Base-by-base conservation (phyloP, 2,888 invertebrate species). In the Bombyx huttoni region DNA sequence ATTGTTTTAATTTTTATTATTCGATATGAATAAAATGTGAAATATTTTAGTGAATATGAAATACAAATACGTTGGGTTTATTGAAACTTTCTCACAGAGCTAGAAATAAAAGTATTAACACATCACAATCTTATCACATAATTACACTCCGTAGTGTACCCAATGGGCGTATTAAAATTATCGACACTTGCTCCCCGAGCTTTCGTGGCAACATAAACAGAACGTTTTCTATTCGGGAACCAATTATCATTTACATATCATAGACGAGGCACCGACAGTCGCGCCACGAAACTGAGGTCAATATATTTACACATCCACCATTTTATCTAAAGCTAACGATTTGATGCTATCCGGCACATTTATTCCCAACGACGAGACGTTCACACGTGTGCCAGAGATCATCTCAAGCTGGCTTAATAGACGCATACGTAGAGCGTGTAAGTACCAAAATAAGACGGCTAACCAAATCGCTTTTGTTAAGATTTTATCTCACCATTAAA, bases 241-340 rank as follows among this genome's bases (percentile, higher is more conserved):
- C 83, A 87, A 85, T 87, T 85, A 85, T 85, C 85, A 85, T 86
- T 86, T 81, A 85, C 84, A 84, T 86, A 85, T 86, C 84, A 84
- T 76, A 85, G 81, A 81, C 76, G 79, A 77, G 75, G 81, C 69
- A 78, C 84, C 83, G 86, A 81, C 81, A 76, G 75, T 76, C 73
- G 80, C 74, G 77, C 80, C 80, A 78, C 78, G 81, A 76, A 79
- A 81, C 71, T 73, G 81, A 81, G 85, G 83, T 86, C 86, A 85
- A 84, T 81, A 85, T 76, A 83, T 86, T 83, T 85, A 81, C 75
- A 73, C 65, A 65, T 63, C 61, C 62, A 61, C 85, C 82, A 84
- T 49, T 66, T 54, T 72, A 66, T 54, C 55, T 55, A 70, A 83
- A 70, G 55, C 73, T 64, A 66, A 58, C 60, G 59, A 64, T 70